These are phyloP conservation scores for Solenopsis invicta DNA, from an alignment of 1,140 invertebrate genomes.

Conservation along the genomic window DNA sequence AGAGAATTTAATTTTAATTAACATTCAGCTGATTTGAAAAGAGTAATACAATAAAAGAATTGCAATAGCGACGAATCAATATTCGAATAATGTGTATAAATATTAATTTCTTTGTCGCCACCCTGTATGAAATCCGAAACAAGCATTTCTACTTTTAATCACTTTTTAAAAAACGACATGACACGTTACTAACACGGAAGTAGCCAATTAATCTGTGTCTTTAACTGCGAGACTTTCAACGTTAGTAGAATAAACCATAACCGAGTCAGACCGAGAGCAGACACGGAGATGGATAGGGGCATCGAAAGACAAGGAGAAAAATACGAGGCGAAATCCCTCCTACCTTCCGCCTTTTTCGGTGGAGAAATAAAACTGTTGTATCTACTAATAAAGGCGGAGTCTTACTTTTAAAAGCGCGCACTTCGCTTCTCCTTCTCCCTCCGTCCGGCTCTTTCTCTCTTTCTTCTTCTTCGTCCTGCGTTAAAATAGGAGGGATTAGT, in stretches of 20 bases:
- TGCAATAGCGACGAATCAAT: not conserved
- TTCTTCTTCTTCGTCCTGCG: slow-evolving; percentile 78
- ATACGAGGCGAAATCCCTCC: slow-evolving; percentile 48
- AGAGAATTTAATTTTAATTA: not conserved
- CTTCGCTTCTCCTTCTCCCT: slow-evolving; percentile 41
- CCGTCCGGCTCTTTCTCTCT: slow-evolving; percentile 55
- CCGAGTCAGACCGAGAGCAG: slow-evolving; percentile 34
- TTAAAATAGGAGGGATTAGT: slow-evolving; percentile 88
- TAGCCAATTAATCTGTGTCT: slow-evolving; percentile 66
- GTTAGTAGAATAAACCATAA: slow-evolving; percentile 53
- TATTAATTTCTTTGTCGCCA: not conserved
- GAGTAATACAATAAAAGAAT: not conserved
- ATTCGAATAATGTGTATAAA: not conserved
- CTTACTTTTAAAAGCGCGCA: slow-evolving; percentile 86
- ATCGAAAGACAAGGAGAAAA: slow-evolving; percentile 58
- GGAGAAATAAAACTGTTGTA: slow-evolving; percentile 85
- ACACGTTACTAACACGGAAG: slow-evolving; percentile 32
- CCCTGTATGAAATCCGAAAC: not conserved
- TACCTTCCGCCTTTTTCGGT: slow-evolving; percentile 71
- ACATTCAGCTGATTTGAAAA: not conserved
- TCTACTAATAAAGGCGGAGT: slow-evolving; percentile 86
- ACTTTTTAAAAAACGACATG: not conserved
- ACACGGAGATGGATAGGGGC: slow-evolving; percentile 12
- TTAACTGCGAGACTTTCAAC: slow-evolving; percentile 31
- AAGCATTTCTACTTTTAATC: slow-evolving; percentile 4